Evolutionary conservation across 2,888 invertebrate species (phyloP), one percentile per base, ranked within the genome.

Genomic region (Agrochola lota): DNA sequence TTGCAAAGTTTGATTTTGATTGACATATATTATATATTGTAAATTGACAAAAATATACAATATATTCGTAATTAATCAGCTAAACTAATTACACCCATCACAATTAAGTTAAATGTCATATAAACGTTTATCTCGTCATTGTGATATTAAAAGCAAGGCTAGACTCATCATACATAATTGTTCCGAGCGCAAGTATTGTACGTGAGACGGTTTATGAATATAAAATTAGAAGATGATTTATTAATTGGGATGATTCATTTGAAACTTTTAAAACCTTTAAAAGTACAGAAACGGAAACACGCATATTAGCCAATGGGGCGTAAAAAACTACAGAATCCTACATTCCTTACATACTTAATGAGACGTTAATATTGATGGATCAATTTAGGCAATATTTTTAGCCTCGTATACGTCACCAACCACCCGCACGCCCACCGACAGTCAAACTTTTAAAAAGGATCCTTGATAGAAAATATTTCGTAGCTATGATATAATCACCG

Each of bases 71-170:
- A 74, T 79, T 79, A 84, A 74, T 71, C 71, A 84, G 74, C 63
- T 80, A 74, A 72, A 82, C 78, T 81, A 80, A 80, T 78, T 82
- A 77, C 49, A 78, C 70, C 46, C 78, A 78, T 81, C 84, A 71
- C 69, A 81, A 85, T 85, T 70, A 82, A 63, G 76, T 55, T 80
- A 74, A 80, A 83, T 85, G 79, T 78, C 80, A 74, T 77, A 62
- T 57, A 60, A 66, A 63, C 76, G 69, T 81, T 74, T 72, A 87
- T 66, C 74, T 62, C 73, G 64, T 71, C 71, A 78, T 80, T 80
- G 71, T 80, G 74, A 57, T 68, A 57, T 71, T 55, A 82, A 20
- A 68, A 55, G 26, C 64, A 64, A 76, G 71, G 66, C 23, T 62
- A 35, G 55, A 46, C 57, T 69, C 85, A 80, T 69, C 55, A 62